Evolutionary conservation across 2,888 invertebrate species (phyloP).

Genomic region (Eutolmus rufibarbis): DNA sequence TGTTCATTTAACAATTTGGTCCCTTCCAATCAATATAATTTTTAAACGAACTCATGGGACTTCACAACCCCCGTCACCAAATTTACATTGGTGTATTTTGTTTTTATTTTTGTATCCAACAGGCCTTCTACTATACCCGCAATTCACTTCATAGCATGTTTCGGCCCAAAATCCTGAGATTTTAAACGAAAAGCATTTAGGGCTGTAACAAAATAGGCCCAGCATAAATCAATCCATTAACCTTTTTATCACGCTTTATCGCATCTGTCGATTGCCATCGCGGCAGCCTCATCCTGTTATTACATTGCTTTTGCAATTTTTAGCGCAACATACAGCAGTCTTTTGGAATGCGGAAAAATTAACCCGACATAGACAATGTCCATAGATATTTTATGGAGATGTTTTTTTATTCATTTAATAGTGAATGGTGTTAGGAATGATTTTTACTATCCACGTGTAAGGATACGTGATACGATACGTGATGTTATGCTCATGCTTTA

Average conservation of each 20-base stretch:
- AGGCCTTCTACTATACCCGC: neutral
- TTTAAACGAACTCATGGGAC: neutral
- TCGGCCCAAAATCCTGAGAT: neutral
- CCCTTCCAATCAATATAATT: neutral
- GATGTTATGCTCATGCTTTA: neutral
- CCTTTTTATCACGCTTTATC: conserved; percentile 4
- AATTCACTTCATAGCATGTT: neutral
- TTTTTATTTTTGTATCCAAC: neutral
- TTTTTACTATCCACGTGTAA: neutral
- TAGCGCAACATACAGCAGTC: neutral
- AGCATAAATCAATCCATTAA: conserved; percentile 8
- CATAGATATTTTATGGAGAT: neutral
- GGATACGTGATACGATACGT: neutral
- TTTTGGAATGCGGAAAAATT: neutral
- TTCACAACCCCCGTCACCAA: neutral
- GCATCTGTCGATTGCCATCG: conserved; percentile 3
- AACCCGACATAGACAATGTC: neutral
- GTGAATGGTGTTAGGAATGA: neutral
- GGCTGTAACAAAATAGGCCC: neutral
- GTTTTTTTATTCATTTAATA: neutral
- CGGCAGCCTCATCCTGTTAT: neutral
- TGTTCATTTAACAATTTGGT: neutral
- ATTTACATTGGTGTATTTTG: neutral
- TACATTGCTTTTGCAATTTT: neutral
- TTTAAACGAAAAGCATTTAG: neutral